phyloP scores from a whole-genome alignment of 2,113 vertebrate genomes.

The Pterocles burchelli region DNA sequence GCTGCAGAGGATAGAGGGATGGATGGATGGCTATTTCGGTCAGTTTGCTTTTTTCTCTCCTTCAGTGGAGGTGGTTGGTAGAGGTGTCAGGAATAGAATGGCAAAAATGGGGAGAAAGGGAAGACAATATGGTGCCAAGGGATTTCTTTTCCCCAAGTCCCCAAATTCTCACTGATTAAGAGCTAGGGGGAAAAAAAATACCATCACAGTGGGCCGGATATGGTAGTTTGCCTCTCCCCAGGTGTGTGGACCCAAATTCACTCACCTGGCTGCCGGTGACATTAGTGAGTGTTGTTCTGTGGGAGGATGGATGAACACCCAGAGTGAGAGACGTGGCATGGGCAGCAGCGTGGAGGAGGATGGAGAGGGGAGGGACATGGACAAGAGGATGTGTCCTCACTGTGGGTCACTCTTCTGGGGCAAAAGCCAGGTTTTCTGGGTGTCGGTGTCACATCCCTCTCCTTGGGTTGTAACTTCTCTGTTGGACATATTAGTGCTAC shows the following conservation, averaged over 20 bases:
- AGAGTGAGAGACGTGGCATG: fast-evolving
- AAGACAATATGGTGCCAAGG: fast-evolving
- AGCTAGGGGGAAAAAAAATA: background rate
- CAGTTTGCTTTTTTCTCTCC: background rate
- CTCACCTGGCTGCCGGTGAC: background rate
- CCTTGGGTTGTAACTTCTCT: background rate
- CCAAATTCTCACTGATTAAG: background rate
- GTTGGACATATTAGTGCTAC: background rate
- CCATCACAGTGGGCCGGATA: too few species aligned
- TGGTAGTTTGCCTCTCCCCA: background rate
- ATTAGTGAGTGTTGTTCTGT: fast-evolving
- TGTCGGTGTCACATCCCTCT: fast-evolving
- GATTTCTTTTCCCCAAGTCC: background rate
- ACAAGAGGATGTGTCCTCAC: background rate
- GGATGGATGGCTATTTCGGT: background rate
- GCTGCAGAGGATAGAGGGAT: background rate
- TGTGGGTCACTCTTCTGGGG: fast-evolving
- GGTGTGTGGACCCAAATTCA: background rate
- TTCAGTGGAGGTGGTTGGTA: background rate
- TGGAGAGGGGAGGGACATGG: background rate
- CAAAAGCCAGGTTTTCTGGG: background rate
- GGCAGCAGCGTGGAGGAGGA: background rate
- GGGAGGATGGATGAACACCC: background rate
- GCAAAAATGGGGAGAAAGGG: background rate
- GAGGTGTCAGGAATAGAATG: background rate